Conservation (phyloP, 2,113 vertebrate species). For the Amphiprion ocellaris region DNA sequence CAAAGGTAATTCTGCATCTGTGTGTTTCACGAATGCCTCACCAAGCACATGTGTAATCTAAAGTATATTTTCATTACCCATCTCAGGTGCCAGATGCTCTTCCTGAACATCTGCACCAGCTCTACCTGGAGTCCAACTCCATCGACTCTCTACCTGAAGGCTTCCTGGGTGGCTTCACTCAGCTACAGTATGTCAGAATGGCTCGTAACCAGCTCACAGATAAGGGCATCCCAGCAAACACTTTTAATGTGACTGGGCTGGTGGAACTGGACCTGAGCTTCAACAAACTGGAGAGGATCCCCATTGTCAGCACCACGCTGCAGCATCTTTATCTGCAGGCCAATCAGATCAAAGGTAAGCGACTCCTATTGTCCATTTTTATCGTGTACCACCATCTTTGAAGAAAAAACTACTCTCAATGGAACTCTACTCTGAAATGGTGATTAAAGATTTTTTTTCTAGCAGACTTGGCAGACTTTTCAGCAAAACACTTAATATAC, state of each 20-base stretch:
- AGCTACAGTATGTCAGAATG: constrained; percentile 92
- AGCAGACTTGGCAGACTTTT: too few species aligned
- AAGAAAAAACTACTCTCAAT: too few species aligned
- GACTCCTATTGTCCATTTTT: too few species aligned
- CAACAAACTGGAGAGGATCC: constrained; percentile 96
- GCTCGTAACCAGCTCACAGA: constrained; percentile 93
- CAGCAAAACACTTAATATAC: too few species aligned
- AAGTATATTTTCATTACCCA: not conserved
- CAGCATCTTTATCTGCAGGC: constrained; percentile 97
- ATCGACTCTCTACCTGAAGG: constrained; percentile 89
- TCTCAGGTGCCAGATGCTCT: constrained; percentile 88
- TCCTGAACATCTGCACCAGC: constrained; percentile 90
- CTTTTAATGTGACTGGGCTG: constrained; percentile 93
- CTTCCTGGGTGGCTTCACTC: constrained; percentile 87
- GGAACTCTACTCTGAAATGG: too few species aligned
- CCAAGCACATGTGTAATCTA: not conserved
- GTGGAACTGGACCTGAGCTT: constrained; percentile 96
- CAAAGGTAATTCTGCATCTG: constrained; percentile 76
- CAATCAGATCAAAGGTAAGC: constrained; percentile 93
- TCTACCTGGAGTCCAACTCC: constrained; percentile 94
- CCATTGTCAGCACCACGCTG: constrained; percentile 89
- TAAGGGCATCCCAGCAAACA: constrained; percentile 89
- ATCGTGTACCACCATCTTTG: too few species aligned
- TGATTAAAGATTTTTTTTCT: too few species aligned
- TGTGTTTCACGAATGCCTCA: constrained; percentile 4